phyloP scores from a whole-genome alignment of 2,113 vertebrate genomes.

The Marmota flaviventris region DNA sequence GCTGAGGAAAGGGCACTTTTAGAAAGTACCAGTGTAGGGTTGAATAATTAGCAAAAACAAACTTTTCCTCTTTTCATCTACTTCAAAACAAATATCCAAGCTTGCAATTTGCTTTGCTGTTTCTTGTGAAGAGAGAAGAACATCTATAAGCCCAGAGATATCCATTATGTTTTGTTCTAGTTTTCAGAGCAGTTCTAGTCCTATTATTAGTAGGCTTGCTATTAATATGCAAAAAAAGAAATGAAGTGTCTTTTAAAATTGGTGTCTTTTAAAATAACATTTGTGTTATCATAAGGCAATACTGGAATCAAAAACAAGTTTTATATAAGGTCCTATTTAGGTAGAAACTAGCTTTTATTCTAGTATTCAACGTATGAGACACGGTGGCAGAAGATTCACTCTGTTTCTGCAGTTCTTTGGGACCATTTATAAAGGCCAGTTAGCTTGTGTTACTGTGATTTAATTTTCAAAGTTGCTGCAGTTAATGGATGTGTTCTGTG shows the following conservation, averaged over 20 bases:
- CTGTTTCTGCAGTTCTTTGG: conserved; percentile 74
- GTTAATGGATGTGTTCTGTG: conserved; percentile 57
- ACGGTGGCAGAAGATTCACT: conserved; percentile 58
- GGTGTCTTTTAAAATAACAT: conserved; percentile 72
- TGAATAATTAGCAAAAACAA: conserved; percentile 23
- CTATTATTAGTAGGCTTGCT: conserved; percentile 71
- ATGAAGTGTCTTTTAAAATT: conserved; percentile 75
- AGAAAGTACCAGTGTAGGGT: conserved; percentile 44
- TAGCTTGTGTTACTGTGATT: conserved; percentile 70
- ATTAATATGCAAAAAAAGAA: conserved; percentile 76
- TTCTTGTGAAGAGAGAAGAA: conserved; percentile 64
- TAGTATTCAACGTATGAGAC: conserved; percentile 53
- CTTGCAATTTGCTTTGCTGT: conserved; percentile 56
- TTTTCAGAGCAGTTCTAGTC: conserved; percentile 77
- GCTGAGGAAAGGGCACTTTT: conserved; percentile 36
- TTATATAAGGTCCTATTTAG: conserved; percentile 57
- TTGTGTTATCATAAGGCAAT: conserved; percentile 74
- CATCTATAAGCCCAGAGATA: conserved; percentile 56
- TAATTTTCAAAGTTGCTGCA: conserved; percentile 63
- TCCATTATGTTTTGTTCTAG: conserved; percentile 71
- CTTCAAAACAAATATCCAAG: conserved; percentile 51
- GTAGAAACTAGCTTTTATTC: conserved; percentile 69
- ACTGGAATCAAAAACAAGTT: conserved; percentile 72
- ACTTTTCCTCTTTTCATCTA: conserved; percentile 55
- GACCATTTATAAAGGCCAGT: conserved; percentile 79